A percentile compares a stretch with the other conserved stretches of the same genome.
phyloP scores from a whole-genome alignment of 2,113 vertebrate species.

The Podarcis raffonei region DNA sequence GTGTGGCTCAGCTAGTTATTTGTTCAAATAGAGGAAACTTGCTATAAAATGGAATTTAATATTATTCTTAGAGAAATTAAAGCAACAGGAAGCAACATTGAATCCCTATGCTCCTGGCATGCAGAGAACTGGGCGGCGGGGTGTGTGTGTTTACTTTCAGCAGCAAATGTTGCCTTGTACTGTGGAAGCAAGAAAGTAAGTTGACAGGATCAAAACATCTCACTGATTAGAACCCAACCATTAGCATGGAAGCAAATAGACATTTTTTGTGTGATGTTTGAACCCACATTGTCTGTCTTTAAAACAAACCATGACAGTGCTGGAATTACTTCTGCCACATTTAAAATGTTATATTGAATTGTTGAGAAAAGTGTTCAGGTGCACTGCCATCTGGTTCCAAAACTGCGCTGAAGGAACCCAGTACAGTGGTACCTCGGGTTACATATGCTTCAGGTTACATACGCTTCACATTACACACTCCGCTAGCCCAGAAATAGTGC shows the following conservation, averaged over 20 bases:
- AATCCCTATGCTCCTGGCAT: slow-evolving; percentile 39
- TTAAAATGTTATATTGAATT: background rate
- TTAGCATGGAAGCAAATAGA: slow-evolving; percentile 18
- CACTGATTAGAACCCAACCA: slow-evolving; percentile 69
- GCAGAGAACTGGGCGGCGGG: background rate
- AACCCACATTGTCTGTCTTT: background rate
- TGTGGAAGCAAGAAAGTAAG: slow-evolving; percentile 64
- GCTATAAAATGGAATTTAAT: background rate
- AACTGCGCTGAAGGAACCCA: slow-evolving; percentile 65
- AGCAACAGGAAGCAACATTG: slow-evolving; percentile 37
- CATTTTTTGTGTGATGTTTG: background rate
- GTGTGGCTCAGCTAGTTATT: background rate
- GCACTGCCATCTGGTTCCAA: slow-evolving; percentile 61
- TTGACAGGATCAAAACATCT: slow-evolving; percentile 59
- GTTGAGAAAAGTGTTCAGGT: slow-evolving; percentile 63
- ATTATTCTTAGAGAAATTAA: background rate
- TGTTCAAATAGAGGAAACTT: background rate
- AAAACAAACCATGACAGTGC: background rate
- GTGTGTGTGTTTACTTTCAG: slow-evolving; percentile 34
- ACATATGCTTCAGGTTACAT: too few relatives aligned
- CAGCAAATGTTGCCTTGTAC: slow-evolving; percentile 54
- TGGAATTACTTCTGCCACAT: background rate
- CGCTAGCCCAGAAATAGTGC: too few relatives aligned
- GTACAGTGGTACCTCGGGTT: slow-evolving; percentile 3
- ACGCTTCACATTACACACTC: too few relatives aligned